Evolutionary conservation across 2,888 invertebrate species (phyloP), one percentile per base, ranked within the genome.

Genomic region (Lordiphosa andalusiaca): DNA sequence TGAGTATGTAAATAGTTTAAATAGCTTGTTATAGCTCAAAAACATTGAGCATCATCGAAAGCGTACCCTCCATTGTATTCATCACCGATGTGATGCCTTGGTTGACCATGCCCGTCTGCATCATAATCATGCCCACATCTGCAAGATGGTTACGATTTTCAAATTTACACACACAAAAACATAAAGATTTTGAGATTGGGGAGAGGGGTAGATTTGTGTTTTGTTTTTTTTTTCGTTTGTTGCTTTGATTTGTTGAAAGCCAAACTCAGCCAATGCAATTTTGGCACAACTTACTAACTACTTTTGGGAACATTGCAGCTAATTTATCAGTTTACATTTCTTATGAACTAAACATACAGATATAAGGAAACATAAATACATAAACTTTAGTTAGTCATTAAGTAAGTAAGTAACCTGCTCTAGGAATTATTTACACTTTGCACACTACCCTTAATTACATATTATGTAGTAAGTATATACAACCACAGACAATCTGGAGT

Each of bases 101-200:
- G 93, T 95, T 96, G 94, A 96, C 95, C 96, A 96, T 96, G 92
- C 96, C 96, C 91, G 95, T 93, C 94, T 96, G 95, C 95, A 96
- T 95, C 96, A 96, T 95, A 93, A 96, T 95, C 96, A 96, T 96
- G 92, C 96, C 96, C 91, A 96, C 96, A 96, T 96, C 96, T 96
- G 96, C 84, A 90, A 90, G 84, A 87, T 77, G 83, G 67, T 87
- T 76, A 86, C 74, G 59, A 52, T 57, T 69, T 75, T 56, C 50
- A 58, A 55, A 55, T 1, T 46, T 63, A 57, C 67, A 67, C 54
- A 60, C 61, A 61, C 57, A 57, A 46, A 67, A 41, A 67, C 56
- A 63, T 50, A 60, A 42, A 59, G 42, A 12, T 49, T 5, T 13
- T 30, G 7, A n/a, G 6, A 6, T n/a, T 21, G 10, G 7, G 19